Conservation (phyloP, 2,113 vertebrate genomes). For the Kobus ellipsiprymnus region DNA sequence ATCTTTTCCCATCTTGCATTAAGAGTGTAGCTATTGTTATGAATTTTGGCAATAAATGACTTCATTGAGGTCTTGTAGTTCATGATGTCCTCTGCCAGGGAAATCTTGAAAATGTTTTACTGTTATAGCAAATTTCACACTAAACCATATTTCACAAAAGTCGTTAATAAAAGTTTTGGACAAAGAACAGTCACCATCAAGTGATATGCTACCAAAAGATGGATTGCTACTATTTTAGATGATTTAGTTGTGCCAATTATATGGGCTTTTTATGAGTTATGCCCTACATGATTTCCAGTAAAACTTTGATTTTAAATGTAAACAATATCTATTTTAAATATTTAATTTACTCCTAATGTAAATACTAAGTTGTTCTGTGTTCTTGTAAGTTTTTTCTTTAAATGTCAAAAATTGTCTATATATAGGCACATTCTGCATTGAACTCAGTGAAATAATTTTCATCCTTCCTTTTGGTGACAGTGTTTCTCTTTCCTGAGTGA, state of each 20-base stretch:
- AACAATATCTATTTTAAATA: constrained; percentile 66
- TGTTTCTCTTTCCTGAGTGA: constrained; percentile 55
- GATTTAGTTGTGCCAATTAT: constrained; percentile 43
- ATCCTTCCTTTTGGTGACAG: constrained; percentile 1
- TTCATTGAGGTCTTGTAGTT: constrained; percentile 50
- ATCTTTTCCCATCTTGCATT: constrained; percentile 35
- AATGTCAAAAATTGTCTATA: constrained; percentile 53
- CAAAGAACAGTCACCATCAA: constrained; percentile 49
- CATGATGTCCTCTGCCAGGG: constrained; percentile 50
- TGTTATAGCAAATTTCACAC: constrained; percentile 58
- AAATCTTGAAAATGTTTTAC: constrained; percentile 65
- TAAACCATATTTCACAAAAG: constrained; percentile 64
- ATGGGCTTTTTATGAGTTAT: constrained; percentile 58
- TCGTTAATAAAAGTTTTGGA: constrained; percentile 47
- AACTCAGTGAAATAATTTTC: constrained; percentile 51
- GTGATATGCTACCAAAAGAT: constrained; percentile 28
- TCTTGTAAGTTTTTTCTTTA: constrained; percentile 44
- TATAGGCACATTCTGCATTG: constrained; percentile 48
- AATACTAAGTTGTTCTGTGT: constrained; percentile 51
- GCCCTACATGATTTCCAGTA: constrained; percentile 41
- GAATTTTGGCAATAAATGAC: constrained; percentile 58
- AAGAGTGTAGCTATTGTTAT: constrained; percentile 50
- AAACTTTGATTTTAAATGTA: constrained; percentile 65
- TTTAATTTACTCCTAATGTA: constrained; percentile 62
- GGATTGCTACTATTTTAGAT: constrained; percentile 56